A percentile compares a stretch with the other conserved stretches of the same genome.
Evolutionary conservation across 2,888 invertebrate genomes (phyloP).

Genomic region (Carcina quercana): DNA sequence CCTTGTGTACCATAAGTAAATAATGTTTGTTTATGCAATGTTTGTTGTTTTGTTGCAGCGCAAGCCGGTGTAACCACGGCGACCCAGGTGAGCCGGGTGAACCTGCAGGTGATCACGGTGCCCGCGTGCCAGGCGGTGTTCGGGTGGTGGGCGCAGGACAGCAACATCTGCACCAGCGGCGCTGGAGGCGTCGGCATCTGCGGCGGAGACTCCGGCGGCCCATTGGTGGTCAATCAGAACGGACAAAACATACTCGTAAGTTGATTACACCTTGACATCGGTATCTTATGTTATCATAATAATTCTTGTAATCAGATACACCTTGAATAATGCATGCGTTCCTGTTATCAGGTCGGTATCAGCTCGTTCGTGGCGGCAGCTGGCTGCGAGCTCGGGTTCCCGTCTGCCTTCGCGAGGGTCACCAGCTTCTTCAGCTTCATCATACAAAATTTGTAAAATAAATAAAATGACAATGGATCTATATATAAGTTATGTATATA

Average conservation of each 20-base stretch:
- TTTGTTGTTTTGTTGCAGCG: constrained; percentile 13
- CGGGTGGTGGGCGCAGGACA: constrained; percentile 16
- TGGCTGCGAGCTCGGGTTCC: constrained; percentile 36
- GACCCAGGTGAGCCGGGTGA: constrained; percentile 31
- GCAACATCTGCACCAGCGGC: constrained; percentile 40
- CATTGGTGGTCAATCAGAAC: constrained; percentile 23
- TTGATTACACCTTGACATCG: too few relatives aligned
- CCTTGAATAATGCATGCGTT: too few relatives aligned
- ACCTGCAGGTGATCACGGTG: constrained; percentile 32
- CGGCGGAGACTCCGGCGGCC: constrained; percentile 44
- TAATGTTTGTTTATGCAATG: background rate
- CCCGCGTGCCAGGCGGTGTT: constrained; percentile 24
- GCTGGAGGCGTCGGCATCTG: constrained; percentile 37
- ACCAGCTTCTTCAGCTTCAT: constrained; percentile 39
- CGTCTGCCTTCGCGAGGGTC: constrained; percentile 39
- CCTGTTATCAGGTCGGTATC: background rate
- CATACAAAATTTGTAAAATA: constrained; percentile 13
- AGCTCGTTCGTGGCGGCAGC: constrained; percentile 7
- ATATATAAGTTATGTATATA: too few relatives aligned
- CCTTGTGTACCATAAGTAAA: too few relatives aligned
- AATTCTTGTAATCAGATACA: too few relatives aligned
- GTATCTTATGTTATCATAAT: too few relatives aligned
- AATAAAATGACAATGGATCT: too few relatives aligned
- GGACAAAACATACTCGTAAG: constrained; percentile 32
- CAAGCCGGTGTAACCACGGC: constrained; percentile 24